Percentiles rank a stretch among this genome's conserved stretches.
phyloP scores from a whole-genome alignment of 2,113 vertebrate genomes.

The Corythornis cristatus region DNA sequence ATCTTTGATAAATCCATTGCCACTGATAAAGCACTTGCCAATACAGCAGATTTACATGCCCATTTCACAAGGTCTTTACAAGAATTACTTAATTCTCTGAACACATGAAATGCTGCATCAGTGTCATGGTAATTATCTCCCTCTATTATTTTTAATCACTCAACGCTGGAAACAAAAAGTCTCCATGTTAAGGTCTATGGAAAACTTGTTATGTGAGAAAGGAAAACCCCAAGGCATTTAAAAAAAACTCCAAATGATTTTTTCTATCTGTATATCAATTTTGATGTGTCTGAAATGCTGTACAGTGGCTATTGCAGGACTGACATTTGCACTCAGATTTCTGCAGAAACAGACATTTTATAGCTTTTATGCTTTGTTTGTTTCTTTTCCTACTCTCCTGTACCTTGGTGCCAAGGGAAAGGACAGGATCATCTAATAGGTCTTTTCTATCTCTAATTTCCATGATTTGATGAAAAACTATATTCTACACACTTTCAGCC shows the following conservation, averaged over 20 bases:
- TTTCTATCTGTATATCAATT: background rate
- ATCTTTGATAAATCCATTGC: background rate
- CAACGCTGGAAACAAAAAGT: background rate
- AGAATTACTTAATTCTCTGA: background rate
- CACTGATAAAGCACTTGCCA: background rate
- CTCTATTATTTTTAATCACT: background rate
- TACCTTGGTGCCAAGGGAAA: background rate
- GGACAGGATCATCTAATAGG: background rate
- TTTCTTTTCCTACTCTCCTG: background rate
- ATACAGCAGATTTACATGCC: background rate
- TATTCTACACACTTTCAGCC: constrained; percentile 23
- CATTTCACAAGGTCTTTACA: background rate
- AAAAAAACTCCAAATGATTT: background rate
- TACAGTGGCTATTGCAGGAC: background rate
- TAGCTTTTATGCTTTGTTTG: background rate
- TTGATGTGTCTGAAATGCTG: background rate
- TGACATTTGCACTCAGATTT: background rate
- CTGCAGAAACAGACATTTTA: background rate
- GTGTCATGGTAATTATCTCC: background rate
- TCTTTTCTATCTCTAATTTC: constrained; percentile 11
- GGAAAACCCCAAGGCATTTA: background rate
- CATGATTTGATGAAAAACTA: constrained; percentile 29
- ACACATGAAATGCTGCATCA: background rate
- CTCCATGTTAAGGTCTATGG: background rate
- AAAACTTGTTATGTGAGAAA: background rate